These are phyloP conservation scores for Clarias platycephalus DNA, from an alignment of 2,797 vertebrate species.

Conservation along the genomic window DNA sequence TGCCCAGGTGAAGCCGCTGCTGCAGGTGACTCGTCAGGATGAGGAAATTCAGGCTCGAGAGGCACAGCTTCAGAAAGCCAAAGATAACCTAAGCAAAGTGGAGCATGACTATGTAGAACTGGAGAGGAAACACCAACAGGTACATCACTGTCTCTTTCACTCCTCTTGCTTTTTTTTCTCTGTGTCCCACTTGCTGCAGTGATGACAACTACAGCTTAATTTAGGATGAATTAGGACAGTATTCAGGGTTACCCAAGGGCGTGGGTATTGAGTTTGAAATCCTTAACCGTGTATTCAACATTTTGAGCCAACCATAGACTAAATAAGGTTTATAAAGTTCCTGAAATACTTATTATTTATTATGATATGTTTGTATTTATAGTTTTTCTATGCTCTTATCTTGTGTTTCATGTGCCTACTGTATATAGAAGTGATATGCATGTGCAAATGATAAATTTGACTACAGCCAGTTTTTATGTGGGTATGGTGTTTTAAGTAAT, in stretches of 20 bases:
- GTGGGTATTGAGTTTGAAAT: background rate
- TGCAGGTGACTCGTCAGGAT: conserved; percentile 89
- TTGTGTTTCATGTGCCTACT: background rate
- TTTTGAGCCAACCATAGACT: background rate
- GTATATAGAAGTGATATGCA: no score
- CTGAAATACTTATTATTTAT: background rate
- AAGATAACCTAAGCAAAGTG: conserved; percentile 78
- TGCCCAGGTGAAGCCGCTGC: conserved; percentile 85
- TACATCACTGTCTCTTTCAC: conserved; percentile 51
- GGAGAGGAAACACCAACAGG: conserved; percentile 81
- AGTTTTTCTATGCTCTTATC: background rate
- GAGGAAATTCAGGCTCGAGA: conserved; percentile 87
- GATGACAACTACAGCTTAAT: background rate
- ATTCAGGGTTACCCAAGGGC: background rate
- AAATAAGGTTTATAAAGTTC: background rate
- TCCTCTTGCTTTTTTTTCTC: background rate
- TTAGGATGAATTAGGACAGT: background rate
- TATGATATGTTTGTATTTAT: background rate
- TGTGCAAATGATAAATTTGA: background rate
- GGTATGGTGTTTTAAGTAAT: background rate
- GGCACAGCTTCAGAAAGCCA: conserved; percentile 81
- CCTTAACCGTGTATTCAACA: background rate
- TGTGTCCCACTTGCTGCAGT: background rate
- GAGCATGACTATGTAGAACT: conserved; percentile 80
- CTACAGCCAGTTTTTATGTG: background rate